Conservation (phyloP, 2,113 vertebrate species). For the Saccopteryx bilineata region DNA sequence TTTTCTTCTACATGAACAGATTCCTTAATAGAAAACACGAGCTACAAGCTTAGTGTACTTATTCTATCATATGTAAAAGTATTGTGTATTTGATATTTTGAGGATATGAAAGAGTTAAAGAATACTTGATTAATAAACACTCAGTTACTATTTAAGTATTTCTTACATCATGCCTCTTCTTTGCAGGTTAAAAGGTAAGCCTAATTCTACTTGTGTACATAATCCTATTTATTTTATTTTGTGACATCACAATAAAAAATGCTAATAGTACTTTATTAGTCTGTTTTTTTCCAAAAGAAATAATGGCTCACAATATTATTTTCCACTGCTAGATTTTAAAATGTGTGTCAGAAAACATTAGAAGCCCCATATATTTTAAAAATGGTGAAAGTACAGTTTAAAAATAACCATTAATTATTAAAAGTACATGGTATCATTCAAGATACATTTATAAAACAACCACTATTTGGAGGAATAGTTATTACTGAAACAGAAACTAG, state of each 20-base stretch:
- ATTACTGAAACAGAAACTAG: conserved; percentile 58
- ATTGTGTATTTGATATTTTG: background rate
- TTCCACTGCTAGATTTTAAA: conserved; percentile 34
- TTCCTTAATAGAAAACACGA: background rate
- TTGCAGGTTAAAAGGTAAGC: background rate
- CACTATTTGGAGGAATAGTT: background rate
- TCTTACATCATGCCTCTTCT: background rate
- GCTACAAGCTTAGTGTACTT: background rate
- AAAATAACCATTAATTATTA: conserved; percentile 51
- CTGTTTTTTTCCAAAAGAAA: conserved; percentile 51
- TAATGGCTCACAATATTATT: conserved; percentile 31
- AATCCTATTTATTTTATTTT: background rate
- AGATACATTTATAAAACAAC: conserved; percentile 38
- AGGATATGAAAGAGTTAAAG: conserved; percentile 33
- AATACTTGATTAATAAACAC: conserved; percentile 19
- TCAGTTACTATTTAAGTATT: conserved; percentile 2
- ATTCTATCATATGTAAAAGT: background rate
- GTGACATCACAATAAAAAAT: conserved; percentile 16
- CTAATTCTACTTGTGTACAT: conserved; percentile 43
- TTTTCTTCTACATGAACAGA: background rate
- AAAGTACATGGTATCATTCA: conserved; percentile 10
- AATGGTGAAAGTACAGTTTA: conserved; percentile 14
- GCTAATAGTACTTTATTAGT: conserved; percentile 43
- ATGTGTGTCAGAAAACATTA: conserved; percentile 44
- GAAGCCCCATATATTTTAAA: background rate